Conservation (phyloP, 1,140 invertebrate species). For the Drosophila bipectinata region DNA sequence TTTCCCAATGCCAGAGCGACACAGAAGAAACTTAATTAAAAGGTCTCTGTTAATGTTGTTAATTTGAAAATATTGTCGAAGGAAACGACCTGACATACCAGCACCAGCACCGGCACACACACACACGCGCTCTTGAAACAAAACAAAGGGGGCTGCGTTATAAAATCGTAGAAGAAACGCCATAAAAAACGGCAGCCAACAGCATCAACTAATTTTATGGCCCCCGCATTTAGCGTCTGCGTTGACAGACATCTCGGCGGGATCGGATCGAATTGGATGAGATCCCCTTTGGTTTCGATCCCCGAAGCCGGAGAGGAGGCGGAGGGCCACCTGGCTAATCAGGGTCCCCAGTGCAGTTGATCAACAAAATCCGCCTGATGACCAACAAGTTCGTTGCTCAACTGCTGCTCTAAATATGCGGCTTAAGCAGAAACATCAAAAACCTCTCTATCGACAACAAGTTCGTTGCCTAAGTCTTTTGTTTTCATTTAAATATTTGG, state of each 20-base stretch:
- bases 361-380: conserved; percentile 26
- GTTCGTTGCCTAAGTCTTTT: conserved; percentile 60
- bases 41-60: conserved; percentile 79
- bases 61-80: conserved; percentile 82
- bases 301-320: not conserved
- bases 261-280: conserved; percentile 42
- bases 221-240: conserved; percentile 57
- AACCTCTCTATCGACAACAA: conserved; percentile 39
- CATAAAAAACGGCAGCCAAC: conserved; percentile 68
- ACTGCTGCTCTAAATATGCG: conserved; percentile 51
- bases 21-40: conserved; percentile 80
- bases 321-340: conserved; percentile 29
- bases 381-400: conserved; percentile 73
- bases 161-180: conserved; percentile 75
- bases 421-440: conserved; percentile 19
- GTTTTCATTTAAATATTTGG: conserved; percentile 9
- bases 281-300: not conserved
- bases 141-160: conserved; percentile 58
- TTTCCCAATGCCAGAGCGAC: conserved; percentile 61
- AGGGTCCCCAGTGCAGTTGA: conserved; percentile 37
- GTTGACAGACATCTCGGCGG: conserved; percentile 80
- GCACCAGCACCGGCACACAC: conserved; percentile 22
- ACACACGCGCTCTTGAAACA: conserved; percentile 3
- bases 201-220: conserved; percentile 73
- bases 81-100: conserved; percentile 65